Conservation (phyloP, 2,113 vertebrate species). For the Diglossa brunneiventris region DNA sequence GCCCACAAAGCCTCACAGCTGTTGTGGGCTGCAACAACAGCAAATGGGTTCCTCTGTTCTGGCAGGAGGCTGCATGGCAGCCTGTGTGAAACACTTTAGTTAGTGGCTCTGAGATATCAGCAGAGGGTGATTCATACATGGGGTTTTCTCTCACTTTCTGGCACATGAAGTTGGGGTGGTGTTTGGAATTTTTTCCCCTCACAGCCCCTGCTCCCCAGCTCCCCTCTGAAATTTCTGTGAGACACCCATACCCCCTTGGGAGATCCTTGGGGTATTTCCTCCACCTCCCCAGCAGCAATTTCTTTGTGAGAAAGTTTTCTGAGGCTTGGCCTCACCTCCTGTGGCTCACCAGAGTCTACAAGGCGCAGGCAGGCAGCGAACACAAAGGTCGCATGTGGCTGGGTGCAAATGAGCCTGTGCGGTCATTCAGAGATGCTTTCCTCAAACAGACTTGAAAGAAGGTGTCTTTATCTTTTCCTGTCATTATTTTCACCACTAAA, state of each 20-base stretch:
- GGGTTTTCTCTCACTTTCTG: conserved; percentile 25
- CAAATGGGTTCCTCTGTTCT: not conserved
- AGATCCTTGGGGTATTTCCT: conserved; percentile 31
- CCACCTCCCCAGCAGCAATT: not conserved
- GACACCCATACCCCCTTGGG: not conserved
- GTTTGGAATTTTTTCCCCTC: not conserved
- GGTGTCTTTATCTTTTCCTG: not conserved
- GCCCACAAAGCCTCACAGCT: not conserved
- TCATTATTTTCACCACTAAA: not conserved
- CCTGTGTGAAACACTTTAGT: not conserved
- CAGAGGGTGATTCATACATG: not conserved
- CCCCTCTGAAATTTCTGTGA: not conserved
- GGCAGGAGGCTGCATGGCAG: not conserved
- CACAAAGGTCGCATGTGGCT: not conserved
- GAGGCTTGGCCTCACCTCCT: not conserved
- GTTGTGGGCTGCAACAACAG: not conserved
- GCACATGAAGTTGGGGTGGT: not conserved
- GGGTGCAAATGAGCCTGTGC: not conserved
- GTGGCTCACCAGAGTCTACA: not conserved
- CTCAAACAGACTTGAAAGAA: not conserved
- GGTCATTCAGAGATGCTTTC: not conserved
- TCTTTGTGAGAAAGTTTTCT: conserved; percentile 22
- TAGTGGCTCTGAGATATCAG: not conserved
- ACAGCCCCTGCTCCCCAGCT: fast-evolving
- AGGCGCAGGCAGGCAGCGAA: not conserved